A percentile compares a stretch with the other conserved stretches of the same genome.
phyloP scores from a whole-genome alignment of 2,797 vertebrate genomes.

The Acipenser oxyrinchus region DNA sequence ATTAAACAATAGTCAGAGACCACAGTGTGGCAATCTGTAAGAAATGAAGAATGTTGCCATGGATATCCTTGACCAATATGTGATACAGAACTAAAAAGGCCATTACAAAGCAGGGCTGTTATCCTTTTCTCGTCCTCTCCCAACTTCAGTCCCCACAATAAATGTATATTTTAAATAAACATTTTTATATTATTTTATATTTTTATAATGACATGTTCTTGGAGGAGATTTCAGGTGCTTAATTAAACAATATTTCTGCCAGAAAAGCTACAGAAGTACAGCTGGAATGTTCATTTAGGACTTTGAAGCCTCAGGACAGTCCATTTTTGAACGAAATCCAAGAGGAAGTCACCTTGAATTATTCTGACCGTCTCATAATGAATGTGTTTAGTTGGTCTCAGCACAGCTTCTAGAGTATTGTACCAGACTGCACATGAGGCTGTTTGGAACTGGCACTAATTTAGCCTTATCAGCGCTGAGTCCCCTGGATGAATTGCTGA shows the following conservation, averaged over 20 bases:
- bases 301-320: background rate
- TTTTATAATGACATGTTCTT: background rate
- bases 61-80: too few relatives aligned
- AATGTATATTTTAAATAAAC: background rate
- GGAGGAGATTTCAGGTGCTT: too few relatives aligned
- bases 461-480: background rate
- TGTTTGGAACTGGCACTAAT: background rate
- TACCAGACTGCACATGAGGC: background rate
- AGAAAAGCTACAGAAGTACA: background rate
- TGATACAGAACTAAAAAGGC: too few relatives aligned
- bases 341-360: slow-evolving; percentile 2
- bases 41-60: too few relatives aligned
- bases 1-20: too few relatives aligned
- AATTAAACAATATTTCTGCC: too few relatives aligned
- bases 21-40: too few relatives aligned
- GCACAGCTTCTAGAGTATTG: background rate
- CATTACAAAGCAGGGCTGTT: too few relatives aligned
- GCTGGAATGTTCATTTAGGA: background rate
- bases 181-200: background rate
- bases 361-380: background rate
- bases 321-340: background rate
- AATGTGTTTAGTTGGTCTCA: slow-evolving; percentile 2
- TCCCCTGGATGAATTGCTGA: background rate
- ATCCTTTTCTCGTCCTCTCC: too few relatives aligned
- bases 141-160: background rate